A percentile compares a stretch with the other conserved stretches of the same genome.
These are phyloP conservation scores for Zootermopsis nevadensis DNA, from an alignment of 2,888 invertebrate genomes.

Conservation along the genomic window DNA sequence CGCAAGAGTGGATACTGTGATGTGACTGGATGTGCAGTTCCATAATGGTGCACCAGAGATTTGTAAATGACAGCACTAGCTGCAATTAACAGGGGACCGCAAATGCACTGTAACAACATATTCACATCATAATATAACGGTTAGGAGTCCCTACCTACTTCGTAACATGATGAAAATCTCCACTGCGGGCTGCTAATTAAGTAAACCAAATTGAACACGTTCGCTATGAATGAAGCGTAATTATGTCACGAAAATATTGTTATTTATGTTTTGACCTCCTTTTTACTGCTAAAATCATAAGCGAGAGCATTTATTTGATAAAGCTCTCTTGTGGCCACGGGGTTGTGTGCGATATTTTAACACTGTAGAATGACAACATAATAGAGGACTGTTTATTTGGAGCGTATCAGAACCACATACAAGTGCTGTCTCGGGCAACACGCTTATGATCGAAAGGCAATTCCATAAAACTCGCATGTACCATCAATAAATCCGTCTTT, in stretches of 20 bases:
- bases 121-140: background rate
- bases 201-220: background rate
- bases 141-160: background rate
- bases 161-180: background rate
- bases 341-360: background rate
- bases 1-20: too few species aligned
- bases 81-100: background rate
- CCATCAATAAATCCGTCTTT: too few species aligned
- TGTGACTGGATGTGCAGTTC: background rate
- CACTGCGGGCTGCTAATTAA: background rate
- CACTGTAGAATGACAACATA: background rate
- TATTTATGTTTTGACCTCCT: background rate
- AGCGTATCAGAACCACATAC: background rate
- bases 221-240: constrained; percentile 17
- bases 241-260: background rate
- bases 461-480: too few species aligned
- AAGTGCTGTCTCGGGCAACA: too few species aligned
- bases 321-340: background rate
- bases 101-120: background rate
- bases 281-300: background rate
- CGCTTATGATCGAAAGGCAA: too few species aligned
- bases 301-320: background rate
- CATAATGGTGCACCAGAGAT: background rate
- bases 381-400: background rate
- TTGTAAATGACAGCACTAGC: background rate